phyloP scores from a whole-genome alignment of 2,113 vertebrate genomes.

The Miniopterus natalensis region DNA sequence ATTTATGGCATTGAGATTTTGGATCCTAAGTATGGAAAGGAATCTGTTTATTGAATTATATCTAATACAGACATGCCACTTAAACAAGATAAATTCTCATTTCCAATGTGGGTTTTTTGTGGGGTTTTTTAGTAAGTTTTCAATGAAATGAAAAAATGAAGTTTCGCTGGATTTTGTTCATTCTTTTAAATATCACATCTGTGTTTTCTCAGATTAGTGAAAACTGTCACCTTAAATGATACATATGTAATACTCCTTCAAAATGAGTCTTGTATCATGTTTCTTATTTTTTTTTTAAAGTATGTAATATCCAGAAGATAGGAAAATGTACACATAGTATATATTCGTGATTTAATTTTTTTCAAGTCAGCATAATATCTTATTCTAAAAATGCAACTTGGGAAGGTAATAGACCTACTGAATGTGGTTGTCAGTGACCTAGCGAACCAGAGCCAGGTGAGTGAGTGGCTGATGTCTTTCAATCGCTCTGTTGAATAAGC shows the following conservation, averaged over 20 bases:
- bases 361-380: conserved; percentile 16
- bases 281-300: conserved; percentile 24
- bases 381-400: conserved; percentile 9
- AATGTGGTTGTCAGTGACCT: conserved; percentile 1
- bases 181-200: conserved; percentile 36
- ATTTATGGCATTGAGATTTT: conserved; percentile 65
- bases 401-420: conserved; percentile 24
- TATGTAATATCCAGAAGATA: neutral
- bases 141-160: conserved; percentile 40
- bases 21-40: conserved; percentile 32
- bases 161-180: conserved; percentile 43
- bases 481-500: neutral
- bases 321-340: neutral
- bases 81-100: conserved; percentile 33
- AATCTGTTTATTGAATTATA: conserved; percentile 6
- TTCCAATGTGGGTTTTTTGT: neutral
- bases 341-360: conserved; percentile 42
- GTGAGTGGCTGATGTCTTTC: neutral
- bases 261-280: neutral
- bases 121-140: conserved; percentile 35
- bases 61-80: conserved; percentile 21
- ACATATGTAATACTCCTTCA: conserved; percentile 7
- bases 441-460: neutral
- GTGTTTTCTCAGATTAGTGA: conserved; percentile 43
- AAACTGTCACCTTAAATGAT: neutral